A percentile compares a stretch with the other conserved stretches of the same genome.
Conservation (phyloP, 2,888 invertebrate genomes). For the Drosophila colorata region DNA sequence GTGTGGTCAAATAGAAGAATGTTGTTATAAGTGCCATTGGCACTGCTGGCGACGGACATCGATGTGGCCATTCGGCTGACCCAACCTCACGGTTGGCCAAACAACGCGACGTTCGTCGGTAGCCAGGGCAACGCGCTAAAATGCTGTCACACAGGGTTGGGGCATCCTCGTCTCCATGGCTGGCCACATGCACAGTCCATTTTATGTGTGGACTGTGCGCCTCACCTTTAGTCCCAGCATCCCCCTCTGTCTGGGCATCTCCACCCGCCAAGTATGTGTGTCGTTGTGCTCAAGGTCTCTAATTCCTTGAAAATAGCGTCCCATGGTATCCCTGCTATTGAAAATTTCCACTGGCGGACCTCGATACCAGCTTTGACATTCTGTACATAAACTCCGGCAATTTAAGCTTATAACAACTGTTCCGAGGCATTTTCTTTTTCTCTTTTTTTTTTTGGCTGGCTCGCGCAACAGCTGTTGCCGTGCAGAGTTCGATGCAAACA, state of each 20-base stretch:
- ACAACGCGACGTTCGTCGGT: conserved; percentile 29
- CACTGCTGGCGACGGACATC: conserved; percentile 26
- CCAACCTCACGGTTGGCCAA: conserved; percentile 10
- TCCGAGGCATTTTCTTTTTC: conserved; percentile 39
- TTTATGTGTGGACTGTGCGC: conserved; percentile 10
- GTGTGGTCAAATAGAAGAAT: conserved; percentile 70
- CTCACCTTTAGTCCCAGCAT: conserved; percentile 21
- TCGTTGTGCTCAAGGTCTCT: conserved; percentile 22
- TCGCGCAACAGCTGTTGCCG: conserved; percentile 66
- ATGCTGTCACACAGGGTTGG: conserved; percentile 1
- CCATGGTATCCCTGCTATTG: conserved; percentile 25
- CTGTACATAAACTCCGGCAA: conserved; percentile 67
- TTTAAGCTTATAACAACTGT: conserved; percentile 74
- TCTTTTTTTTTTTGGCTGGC: conserved; percentile 23
- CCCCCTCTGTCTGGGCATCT: conserved; percentile 8
- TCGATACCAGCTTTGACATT: conserved; percentile 69
- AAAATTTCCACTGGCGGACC: conserved; percentile 24
- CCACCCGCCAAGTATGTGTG: conserved; percentile 1
- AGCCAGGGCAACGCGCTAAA: conserved; percentile 33
- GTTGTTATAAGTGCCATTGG: conserved; percentile 34
- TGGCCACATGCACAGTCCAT: conserved; percentile 21
- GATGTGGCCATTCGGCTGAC: conserved; percentile 18
- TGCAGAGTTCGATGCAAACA: conserved; percentile 72
- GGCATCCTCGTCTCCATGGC: conserved; percentile 1
- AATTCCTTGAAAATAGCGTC: conserved; percentile 48